Base-by-base conservation (phyloP, 2,113 vertebrate species). In the Actinemys pallida region DNA sequence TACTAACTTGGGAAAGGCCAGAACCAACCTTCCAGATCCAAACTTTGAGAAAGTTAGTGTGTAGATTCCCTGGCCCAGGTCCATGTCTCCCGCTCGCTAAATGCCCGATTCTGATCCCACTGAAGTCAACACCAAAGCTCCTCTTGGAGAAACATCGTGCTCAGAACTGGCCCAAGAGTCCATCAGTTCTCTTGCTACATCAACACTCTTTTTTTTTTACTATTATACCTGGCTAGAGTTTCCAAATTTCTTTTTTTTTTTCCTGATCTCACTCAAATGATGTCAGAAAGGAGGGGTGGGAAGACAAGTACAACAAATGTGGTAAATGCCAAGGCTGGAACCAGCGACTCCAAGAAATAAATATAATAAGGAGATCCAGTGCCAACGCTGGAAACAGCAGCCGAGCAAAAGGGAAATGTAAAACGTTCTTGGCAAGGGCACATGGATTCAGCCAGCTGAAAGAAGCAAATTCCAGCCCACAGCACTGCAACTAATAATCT, bases 371-470 rank as follows among this genome's bases (percentile, higher is more conserved):
- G 5, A 90, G 54, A 91, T 62, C 22, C 14, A 42, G 78, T 96
- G 97, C 97, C 97, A 97, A 96, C 45, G 91, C 88, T 98, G 94
- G 97, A 97, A 95, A 95, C 94, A 95, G 95, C 96, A 97, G 95
- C 96, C 0, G 89, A 97, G 87, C 72, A 95, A 98, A 97, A 95
- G 94, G 95, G 96, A 98, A 97, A 97, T 95, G 90, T 97, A 96
- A 96, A 96, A 96, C 92, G 79, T 93, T 97, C 89, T 97, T 98
- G 97, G 97, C 97, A 96, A 57, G 39, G 59, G 81, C 82, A 83
- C 69, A 75, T 75, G 90, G 81, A 95, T 96, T 97, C 89, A 95
- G 95, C 95, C 92, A 97, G 96, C 96, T 97, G 93, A 92, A 96
- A 90, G 93, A 96, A 88, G 94, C 92, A 95, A 90, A 95, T 96